Evolutionary conservation across 2,113 vertebrate species (phyloP), one percentile per base, ranked within the genome.

Genomic region (Melanostigma gelatinosum): DNA sequence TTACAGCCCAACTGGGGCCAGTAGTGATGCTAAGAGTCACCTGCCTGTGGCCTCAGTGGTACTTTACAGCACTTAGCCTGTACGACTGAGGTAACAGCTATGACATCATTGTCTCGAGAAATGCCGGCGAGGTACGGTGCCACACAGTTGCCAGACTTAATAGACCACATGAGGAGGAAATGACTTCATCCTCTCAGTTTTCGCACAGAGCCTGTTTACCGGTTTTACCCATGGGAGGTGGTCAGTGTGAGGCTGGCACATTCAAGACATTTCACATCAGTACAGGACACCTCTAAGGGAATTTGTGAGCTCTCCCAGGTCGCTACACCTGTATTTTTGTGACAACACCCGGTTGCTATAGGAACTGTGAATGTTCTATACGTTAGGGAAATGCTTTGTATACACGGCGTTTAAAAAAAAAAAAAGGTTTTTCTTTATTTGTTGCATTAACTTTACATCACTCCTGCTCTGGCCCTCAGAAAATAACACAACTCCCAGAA

Each of bases 61-160:
- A 85, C 92, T 91, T 92, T 86, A 91, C 88, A 85, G 85, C 80
- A 90, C 89, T 91, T 89, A 85, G 68, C 64, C 74, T 88, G 87
- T 84, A 73, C 63, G 72, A 72, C 80, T 89, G 90, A 87, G 85
- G 79, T 86, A 88, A 91, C 80, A 80, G 57, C 67, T 48, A 90
- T 94, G 94, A 95, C 94, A 95, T 95, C 91, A 95, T 57, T 82
- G 89, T 93, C 92, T 93, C 88, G 86, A 93, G 80, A 86, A 92
- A 86, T 83, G 74, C 61, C 4, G 77, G 80, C 83, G 87, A 87
- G 91, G 82, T 81, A 88, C 81, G 40, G 84, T 90, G 88, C 86
- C 89, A 92, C 91, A 90, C 88, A 91, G 70, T 90, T 86, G 77
- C 85, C 86, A 91, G 84, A 89, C 87, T 92, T 91, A 79, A 90